Conservation (phyloP, 1,140 invertebrate species). For the Trinorchestia longiramus region DNA sequence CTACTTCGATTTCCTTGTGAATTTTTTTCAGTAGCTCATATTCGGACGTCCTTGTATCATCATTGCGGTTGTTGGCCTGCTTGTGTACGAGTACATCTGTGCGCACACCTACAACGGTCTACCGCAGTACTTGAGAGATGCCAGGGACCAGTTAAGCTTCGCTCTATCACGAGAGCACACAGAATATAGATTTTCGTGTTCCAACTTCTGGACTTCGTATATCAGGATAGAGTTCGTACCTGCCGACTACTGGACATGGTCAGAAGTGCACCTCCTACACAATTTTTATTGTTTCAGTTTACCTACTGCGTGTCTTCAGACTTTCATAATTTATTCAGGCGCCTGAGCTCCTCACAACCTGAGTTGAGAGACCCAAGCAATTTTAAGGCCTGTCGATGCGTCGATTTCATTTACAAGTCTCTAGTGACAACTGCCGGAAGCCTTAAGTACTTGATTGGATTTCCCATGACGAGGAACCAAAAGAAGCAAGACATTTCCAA, state of each 20-base stretch:
- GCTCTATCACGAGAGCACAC: too few species aligned
- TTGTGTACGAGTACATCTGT: neutral
- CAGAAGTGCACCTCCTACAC: too few species aligned
- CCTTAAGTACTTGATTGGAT: conserved; percentile 30
- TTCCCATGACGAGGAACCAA: neutral
- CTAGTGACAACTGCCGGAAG: conserved; percentile 13
- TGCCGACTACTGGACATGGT: too few species aligned
- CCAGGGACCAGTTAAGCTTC: neutral
- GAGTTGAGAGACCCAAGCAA: neutral
- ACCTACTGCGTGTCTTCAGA: neutral
- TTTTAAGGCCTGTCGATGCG: neutral
- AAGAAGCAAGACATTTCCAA: neutral
- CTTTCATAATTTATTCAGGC: neutral
- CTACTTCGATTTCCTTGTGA: neutral
- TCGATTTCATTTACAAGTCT: neutral
- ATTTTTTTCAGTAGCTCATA: neutral
- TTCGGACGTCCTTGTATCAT: neutral
- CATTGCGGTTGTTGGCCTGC: neutral
- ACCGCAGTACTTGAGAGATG: neutral
- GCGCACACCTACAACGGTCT: neutral
- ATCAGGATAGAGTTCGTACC: too few species aligned
- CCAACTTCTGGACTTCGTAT: too few species aligned
- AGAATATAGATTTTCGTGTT: too few species aligned
- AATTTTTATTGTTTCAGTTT: too few species aligned
- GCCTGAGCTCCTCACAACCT: neutral